Conservation (phyloP, 2,113 vertebrate species). For the Felis catus region DNA sequence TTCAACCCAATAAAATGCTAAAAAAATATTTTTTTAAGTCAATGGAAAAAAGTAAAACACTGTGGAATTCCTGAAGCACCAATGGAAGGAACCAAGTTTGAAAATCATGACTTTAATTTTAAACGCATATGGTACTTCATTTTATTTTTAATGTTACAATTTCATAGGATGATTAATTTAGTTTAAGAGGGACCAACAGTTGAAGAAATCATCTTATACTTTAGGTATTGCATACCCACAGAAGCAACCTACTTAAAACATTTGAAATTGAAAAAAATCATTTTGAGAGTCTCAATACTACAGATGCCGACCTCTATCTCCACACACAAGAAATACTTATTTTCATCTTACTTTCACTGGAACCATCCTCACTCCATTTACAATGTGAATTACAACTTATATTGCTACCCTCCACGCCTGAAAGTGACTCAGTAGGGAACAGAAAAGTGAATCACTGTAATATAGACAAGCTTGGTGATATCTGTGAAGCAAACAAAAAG, state of each 20-base stretch:
- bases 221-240: background rate
- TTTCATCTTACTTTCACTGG: conserved; percentile 47
- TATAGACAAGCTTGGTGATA: conserved; percentile 25
- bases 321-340: background rate
- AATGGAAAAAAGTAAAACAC: background rate
- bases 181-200: background rate
- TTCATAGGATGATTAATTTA: background rate
- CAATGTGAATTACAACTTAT: conserved; percentile 55
- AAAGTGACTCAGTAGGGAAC: conserved; percentile 59
- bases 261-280: background rate
- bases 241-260: background rate
- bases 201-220: background rate
- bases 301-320: background rate
- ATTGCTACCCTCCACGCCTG: conserved; percentile 44
- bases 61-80: background rate
- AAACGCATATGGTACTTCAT: background rate
- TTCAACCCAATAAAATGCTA: background rate
- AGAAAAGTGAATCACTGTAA: conserved; percentile 16
- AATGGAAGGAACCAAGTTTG: background rate
- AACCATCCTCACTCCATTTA: conserved; percentile 13
- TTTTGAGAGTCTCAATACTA: background rate
- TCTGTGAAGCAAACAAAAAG: conserved; percentile 38
- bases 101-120: conserved; percentile 31
- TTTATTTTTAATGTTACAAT: background rate
- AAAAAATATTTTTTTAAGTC: background rate